These are phyloP conservation scores for Zele albiditarsus DNA, from an alignment of 2,888 invertebrate genomes.

Conservation along the genomic window DNA sequence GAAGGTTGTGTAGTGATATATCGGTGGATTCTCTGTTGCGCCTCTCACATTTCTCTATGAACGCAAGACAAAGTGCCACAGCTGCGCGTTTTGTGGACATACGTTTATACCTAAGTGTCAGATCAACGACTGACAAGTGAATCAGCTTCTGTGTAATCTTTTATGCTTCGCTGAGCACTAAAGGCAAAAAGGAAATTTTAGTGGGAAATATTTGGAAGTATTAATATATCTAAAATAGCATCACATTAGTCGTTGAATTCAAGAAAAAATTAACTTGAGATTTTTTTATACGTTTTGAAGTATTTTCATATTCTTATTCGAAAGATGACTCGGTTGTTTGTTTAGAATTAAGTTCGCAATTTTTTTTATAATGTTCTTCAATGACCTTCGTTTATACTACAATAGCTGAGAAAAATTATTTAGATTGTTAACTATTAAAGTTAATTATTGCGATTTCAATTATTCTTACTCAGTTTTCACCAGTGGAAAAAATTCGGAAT, in stretches of 20 bases:
- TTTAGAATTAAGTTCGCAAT: no score
- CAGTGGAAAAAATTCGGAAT: no score
- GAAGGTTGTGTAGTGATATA: slow-evolving; percentile 2
- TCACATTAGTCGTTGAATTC: no score
- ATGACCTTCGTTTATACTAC: no score
- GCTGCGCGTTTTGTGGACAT: slow-evolving; percentile 26
- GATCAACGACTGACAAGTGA: slow-evolving; percentile 20
- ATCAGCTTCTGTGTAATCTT: slow-evolving; percentile 1
- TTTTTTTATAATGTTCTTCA: no score
- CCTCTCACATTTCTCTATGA: slow-evolving; percentile 10
- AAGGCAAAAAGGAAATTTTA: background rate
- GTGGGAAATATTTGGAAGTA: background rate
- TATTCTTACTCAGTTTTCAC: no score
- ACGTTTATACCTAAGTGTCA: slow-evolving; percentile 22
- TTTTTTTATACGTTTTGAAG: background rate
- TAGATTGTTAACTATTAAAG: no score
- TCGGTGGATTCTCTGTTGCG: background rate
- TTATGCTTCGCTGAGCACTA: background rate
- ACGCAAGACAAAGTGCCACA: slow-evolving; percentile 23
- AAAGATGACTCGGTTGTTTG: no score
- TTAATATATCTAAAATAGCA: no score
- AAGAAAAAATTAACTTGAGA: no score
- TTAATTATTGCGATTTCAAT: no score
- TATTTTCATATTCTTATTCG: background rate
- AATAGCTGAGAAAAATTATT: no score